Base-by-base conservation (phyloP, 2,888 invertebrate genomes). In the Drosophila kambysellisi region DNA sequence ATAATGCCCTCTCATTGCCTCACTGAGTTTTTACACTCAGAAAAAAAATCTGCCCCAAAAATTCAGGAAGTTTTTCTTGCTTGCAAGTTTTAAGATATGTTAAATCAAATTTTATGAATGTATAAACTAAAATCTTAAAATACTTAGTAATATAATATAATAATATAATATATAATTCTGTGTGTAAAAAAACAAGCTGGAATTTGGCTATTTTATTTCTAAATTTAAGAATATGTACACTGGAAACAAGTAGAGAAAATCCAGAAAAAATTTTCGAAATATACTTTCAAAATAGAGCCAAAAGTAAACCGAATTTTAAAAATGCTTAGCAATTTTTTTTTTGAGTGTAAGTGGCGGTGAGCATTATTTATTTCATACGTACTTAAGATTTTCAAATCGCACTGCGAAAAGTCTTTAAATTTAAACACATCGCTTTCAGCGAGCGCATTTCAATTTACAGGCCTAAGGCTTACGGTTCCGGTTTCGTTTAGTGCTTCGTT, bases 401-500 rank as follows among this genome's bases (percentile, higher is more conserved):
- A 30, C 57, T 29, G 30, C 51, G 50, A 50, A 72, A 81, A 73
- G 75, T 79, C 82, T 84, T 86, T 91, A 86, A 88, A 91, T 80
- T 82, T 70, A 32, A 64, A 48, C 67, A 73, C 33, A 64, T 65
- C 61, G 59, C 53, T 37, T 50, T n/a, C 57, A 48, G 37, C 59
- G 48, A 32, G 57, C 64, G 35, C 85, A 89, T 77, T 88, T 57
- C 63, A 73, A 59, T 59, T 84, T 43, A 39, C 52, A 51, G 56
- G 54, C 65, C 56, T 52, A 69, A 74, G 43, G 41, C 48, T 43
- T 61, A 15, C 73, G 59, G 63, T 64, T 63, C 63, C 65, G 46
- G 15, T 46, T 60, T 43, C 37, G 12, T 32, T 56, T 20, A 41
- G 46, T 30, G 35, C 8, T 4, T 30, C 20, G 20, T 32, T 32